These are phyloP conservation scores for Ctenodactylus gundi DNA, from an alignment of 2,113 vertebrate genomes.

Conservation along the genomic window DNA sequence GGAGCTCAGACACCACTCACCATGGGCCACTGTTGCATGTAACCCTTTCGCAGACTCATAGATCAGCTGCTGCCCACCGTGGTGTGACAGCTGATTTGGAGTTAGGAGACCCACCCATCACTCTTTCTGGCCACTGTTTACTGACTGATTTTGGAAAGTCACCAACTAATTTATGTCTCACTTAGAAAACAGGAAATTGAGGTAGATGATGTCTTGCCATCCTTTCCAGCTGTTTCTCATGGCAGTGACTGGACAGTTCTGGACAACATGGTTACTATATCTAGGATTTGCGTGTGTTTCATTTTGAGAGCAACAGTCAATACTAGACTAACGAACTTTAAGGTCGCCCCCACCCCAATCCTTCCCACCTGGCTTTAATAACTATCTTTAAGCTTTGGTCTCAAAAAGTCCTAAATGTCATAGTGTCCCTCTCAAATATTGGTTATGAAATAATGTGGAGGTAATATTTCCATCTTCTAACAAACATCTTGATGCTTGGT, in stretches of 20 bases:
- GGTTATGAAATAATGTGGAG: slow-evolving; percentile 1
- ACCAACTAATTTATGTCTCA: background rate
- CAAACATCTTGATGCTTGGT: background rate
- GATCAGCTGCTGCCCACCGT: too few relatives aligned
- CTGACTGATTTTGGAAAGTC: background rate
- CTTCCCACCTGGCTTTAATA: background rate
- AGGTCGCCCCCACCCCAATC: rapidly evolving
- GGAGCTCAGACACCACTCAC: background rate
- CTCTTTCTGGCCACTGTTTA: background rate
- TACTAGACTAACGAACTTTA: background rate
- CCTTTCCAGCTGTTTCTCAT: background rate
- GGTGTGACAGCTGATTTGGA: background rate
- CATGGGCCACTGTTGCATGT: background rate
- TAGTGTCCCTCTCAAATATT: background rate
- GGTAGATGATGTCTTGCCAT: background rate
- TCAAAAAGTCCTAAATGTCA: background rate
- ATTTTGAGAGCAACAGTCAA: slow-evolving; percentile 10
- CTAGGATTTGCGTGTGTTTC: background rate
- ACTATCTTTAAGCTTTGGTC: background rate
- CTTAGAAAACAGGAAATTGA: background rate
- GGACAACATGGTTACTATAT: background rate
- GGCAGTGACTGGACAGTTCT: background rate
- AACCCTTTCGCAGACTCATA: background rate
- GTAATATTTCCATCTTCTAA: slow-evolving; percentile 39
- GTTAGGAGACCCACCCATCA: background rate